These are phyloP conservation scores for Drosophila gaucha DNA, from an alignment of 2,888 invertebrate genomes.

Conservation along the genomic window DNA sequence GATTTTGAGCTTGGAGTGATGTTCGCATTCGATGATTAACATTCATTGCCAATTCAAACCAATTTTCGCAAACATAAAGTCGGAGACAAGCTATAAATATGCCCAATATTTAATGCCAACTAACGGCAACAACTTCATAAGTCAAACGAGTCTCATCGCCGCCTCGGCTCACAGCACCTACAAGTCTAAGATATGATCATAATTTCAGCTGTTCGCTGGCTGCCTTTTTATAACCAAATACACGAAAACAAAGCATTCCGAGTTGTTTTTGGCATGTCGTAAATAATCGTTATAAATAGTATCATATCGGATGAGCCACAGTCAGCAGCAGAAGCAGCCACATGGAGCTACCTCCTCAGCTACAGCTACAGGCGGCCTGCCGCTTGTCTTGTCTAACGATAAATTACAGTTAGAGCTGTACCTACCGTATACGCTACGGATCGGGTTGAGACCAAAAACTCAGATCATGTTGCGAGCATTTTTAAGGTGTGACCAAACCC, in stretches of 20 bases:
- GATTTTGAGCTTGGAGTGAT: slow-evolving; percentile 2
- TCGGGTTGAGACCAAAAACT: slow-evolving; percentile 19
- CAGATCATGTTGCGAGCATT: slow-evolving; percentile 44
- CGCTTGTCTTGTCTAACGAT: slow-evolving; percentile 80
- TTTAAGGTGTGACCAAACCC: slow-evolving; percentile 83
- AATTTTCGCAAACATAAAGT: slow-evolving; percentile 34
- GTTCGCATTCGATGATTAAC: slow-evolving; percentile 19
- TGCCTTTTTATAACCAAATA: slow-evolving; percentile 24
- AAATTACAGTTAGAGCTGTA: slow-evolving; percentile 81
- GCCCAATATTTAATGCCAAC: slow-evolving; percentile 54
- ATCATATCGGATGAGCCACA: slow-evolving; percentile 54
- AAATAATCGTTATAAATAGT: slow-evolving; percentile 75
- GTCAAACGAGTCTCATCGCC: slow-evolving; percentile 39
- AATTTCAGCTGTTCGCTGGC: slow-evolving; percentile 25
- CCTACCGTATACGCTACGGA: slow-evolving; percentile 73
- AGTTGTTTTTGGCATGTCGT: slow-evolving; percentile 61
- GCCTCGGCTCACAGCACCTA: slow-evolving; percentile 43
- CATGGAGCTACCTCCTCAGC: slow-evolving; percentile 44
- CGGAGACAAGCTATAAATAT: slow-evolving; percentile 25
- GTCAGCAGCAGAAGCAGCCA: slow-evolving; percentile 16
- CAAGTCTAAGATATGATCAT: slow-evolving; percentile 44
- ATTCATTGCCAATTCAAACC: slow-evolving; percentile 34
- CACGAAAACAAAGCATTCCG: slow-evolving; percentile 49
- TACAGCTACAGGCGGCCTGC: slow-evolving; percentile 56
- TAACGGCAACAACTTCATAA: slow-evolving; percentile 65